Percentiles rank a stretch among this genome's conserved stretches.
phyloP scores from a whole-genome alignment of 2,797 vertebrate species.

The Paguma larvata region DNA sequence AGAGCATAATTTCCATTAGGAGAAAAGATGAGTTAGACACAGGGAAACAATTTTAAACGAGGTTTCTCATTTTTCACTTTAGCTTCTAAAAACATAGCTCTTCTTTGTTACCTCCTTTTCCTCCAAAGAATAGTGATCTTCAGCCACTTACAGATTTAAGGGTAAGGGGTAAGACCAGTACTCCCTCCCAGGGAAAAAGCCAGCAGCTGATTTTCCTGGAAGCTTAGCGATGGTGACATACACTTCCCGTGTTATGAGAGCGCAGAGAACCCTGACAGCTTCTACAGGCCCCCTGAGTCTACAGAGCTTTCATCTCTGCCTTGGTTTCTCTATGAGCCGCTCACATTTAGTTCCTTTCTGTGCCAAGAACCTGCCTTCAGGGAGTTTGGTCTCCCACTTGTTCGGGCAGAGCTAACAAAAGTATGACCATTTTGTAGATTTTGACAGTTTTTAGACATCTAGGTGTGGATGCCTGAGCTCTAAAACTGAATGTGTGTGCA shows the following conservation, averaged over 20 bases:
- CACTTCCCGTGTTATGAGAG: conserved; percentile 51
- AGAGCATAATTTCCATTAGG: conserved; percentile 46
- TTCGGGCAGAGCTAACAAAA: conserved; percentile 73
- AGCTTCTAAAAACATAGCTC: not conserved
- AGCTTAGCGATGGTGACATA: not conserved
- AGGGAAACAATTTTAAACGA: conserved; percentile 32
- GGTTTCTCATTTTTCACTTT: not conserved
- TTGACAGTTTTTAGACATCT: conserved; percentile 68
- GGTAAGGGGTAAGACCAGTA: not conserved
- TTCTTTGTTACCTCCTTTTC: not conserved
- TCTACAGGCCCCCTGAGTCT: not conserved
- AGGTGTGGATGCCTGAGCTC: conserved; percentile 48
- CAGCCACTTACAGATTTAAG: not conserved
- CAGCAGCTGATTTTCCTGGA: conserved; percentile 43
- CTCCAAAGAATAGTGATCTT: not conserved
- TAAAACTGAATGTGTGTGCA: conserved; percentile 59
- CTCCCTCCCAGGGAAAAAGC: not conserved
- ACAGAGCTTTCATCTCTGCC: conserved; percentile 53
- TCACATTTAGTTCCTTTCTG: conserved; percentile 46
- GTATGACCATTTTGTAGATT: conserved; percentile 63
- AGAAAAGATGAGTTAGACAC: not conserved
- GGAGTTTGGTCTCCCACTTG: conserved; percentile 48
- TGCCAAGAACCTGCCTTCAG: conserved; percentile 38
- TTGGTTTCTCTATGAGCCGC: conserved; percentile 65
- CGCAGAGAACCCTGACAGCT: not conserved